Conservation (phyloP, 2,888 invertebrate genomes). For the Xestia c-nigrum region DNA sequence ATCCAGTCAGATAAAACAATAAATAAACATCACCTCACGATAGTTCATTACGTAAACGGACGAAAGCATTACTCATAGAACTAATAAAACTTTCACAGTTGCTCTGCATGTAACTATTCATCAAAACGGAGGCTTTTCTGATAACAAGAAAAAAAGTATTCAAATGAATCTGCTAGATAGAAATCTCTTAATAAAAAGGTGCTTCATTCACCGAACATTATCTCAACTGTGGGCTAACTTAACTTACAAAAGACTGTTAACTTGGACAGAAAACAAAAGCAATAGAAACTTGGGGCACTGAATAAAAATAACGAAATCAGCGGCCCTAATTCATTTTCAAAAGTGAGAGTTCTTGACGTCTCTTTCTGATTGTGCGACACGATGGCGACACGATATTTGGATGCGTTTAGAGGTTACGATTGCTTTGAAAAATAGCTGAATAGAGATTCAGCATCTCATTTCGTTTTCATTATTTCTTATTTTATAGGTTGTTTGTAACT, state of each 20-base stretch:
- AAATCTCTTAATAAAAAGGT: constrained; percentile 79
- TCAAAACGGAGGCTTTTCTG: constrained; percentile 71
- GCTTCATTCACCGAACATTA: constrained; percentile 78
- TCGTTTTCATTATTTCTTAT: neutral
- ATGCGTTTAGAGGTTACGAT: constrained; percentile 14
- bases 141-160: constrained; percentile 82
- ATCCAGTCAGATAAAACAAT: constrained; percentile 43
- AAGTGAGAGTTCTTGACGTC: constrained; percentile 73
- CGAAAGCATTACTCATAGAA: constrained; percentile 53
- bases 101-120: constrained; percentile 63
- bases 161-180: constrained; percentile 86
- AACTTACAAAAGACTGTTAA: constrained; percentile 75
- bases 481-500: neutral
- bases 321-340: constrained; percentile 82
- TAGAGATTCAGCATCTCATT: neutral
- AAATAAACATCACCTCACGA: constrained; percentile 36
- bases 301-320: constrained; percentile 86
- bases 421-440: neutral
- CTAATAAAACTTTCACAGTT: constrained; percentile 63
- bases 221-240: constrained; percentile 74
- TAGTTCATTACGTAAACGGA: constrained; percentile 56
- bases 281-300: constrained; percentile 86
- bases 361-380: constrained; percentile 49
- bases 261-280: constrained; percentile 80
- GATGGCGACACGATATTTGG: constrained; percentile 54